Percentiles rank a stretch among this genome's conserved stretches.
These are phyloP conservation scores for Arctia plantaginis DNA, from an alignment of 2,888 invertebrate species.

Conservation along the genomic window DNA sequence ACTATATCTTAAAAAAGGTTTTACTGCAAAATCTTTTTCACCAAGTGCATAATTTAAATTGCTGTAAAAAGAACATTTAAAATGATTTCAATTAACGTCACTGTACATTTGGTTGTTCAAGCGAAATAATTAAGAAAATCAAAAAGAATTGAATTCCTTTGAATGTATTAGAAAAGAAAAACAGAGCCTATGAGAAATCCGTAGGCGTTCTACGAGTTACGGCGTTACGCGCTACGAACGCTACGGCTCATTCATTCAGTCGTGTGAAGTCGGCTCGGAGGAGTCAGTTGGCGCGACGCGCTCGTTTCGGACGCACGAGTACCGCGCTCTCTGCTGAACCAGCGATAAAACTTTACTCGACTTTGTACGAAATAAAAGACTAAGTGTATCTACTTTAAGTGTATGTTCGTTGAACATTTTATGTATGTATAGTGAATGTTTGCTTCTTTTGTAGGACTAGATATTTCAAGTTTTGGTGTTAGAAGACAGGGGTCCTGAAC, in stretches of 20 bases:
- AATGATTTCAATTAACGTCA: not conserved
- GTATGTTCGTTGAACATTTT: conserved; percentile 25
- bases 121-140: not conserved
- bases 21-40: not conserved
- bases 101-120: not conserved
- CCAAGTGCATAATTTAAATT: not conserved
- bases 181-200: conserved; percentile 9
- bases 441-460: conserved; percentile 23
- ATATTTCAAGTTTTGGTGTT: conserved; percentile 8
- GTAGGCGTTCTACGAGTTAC: conserved; percentile 46
- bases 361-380: conserved; percentile 25
- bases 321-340: not conserved
- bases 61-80: not conserved
- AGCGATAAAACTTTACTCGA: conserved; percentile 47
- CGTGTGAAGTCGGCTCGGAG: conserved; percentile 15
- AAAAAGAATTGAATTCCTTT: not conserved
- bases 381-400: conserved; percentile 10
- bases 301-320: conserved; percentile 35
- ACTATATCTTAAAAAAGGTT: not conserved
- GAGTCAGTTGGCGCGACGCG: conserved; percentile 52
- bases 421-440: conserved; percentile 32
- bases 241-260: conserved; percentile 38
- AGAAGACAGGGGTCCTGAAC: not conserved
- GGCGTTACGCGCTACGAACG: conserved; percentile 35
- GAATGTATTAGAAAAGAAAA: not conserved